A percentile compares a stretch with the other conserved stretches of the same genome.
These are phyloP conservation scores for Vulpes vulpes DNA, from an alignment of 2,113 vertebrate genomes.

Conservation along the genomic window DNA sequence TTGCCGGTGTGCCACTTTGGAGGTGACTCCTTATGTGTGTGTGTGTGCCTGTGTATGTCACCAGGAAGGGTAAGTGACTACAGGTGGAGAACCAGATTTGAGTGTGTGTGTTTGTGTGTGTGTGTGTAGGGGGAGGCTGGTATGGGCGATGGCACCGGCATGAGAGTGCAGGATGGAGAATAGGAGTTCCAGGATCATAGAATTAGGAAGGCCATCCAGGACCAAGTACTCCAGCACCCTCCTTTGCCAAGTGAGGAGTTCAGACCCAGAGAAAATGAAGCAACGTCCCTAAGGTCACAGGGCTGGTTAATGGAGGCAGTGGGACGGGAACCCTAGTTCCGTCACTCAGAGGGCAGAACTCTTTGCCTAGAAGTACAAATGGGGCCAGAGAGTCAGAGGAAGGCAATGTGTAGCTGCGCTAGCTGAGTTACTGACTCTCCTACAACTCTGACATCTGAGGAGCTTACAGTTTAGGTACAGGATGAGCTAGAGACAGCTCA, in stretches of 20 bases:
- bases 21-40: background rate
- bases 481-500: background rate
- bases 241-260: background rate
- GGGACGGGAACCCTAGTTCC: background rate
- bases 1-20: background rate
- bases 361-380: fast-evolving
- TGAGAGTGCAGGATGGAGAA: background rate
- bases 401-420: background rate
- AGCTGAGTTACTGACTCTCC: background rate
- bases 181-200: background rate
- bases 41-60: background rate
- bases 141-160: background rate
- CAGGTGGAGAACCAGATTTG: background rate
- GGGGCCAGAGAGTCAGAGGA: background rate
- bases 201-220: background rate
- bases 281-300: background rate
- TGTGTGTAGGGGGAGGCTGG: background rate
- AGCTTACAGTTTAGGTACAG: background rate
- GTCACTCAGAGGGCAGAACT: fast-evolving
- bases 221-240: background rate
- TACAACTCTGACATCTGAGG: fast-evolving
- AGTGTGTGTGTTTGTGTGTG: background rate
- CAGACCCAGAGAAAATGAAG: background rate
- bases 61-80: background rate
- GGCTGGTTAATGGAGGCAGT: background rate